Evolutionary conservation across 2,888 invertebrate genomes (phyloP).

Genomic region (Myopa testacea): DNA sequence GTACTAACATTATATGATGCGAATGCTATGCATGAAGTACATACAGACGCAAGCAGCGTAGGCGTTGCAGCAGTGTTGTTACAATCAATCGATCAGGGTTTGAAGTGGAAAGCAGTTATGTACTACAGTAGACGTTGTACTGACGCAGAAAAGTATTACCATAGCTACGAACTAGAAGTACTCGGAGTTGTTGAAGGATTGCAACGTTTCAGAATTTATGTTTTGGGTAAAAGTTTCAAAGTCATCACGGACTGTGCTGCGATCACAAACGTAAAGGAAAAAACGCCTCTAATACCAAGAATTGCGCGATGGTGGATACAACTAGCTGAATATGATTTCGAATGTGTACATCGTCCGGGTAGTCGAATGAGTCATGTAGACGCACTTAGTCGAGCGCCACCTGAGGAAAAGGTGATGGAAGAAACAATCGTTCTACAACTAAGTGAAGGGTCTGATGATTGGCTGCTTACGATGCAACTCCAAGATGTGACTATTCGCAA

Average conservation of each 20-base stretch:
- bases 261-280: too few species aligned
- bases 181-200: conserved; percentile 36
- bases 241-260: too few species aligned
- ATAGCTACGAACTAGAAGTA: conserved; percentile 45
- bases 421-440: conserved; percentile 32
- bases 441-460: conserved; percentile 35
- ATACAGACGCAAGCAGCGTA: conserved; percentile 29
- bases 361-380: conserved; percentile 39
- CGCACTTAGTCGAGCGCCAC: conserved; percentile 35
- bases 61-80: too few species aligned
- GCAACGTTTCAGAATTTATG: too few species aligned
- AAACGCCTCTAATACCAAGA: too few species aligned
- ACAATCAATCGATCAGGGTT: too few species aligned
- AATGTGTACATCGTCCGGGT: conserved; percentile 42
- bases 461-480: conserved; percentile 43
- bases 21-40: conserved; percentile 42
- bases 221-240: too few species aligned
- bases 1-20: conserved; percentile 42
- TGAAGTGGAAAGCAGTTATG: too few species aligned
- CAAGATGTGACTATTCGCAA: conserved; percentile 36
- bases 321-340: conserved; percentile 40
- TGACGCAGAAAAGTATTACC: conserved; percentile 41
- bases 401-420: neutral
- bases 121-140: conserved; percentile 21
- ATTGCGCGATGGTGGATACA: conserved; percentile 51